A percentile compares a stretch with the other conserved stretches of the same genome.
Evolutionary conservation across 2,888 invertebrate species (phyloP).

Genomic region (Melitaea athalia): DNA sequence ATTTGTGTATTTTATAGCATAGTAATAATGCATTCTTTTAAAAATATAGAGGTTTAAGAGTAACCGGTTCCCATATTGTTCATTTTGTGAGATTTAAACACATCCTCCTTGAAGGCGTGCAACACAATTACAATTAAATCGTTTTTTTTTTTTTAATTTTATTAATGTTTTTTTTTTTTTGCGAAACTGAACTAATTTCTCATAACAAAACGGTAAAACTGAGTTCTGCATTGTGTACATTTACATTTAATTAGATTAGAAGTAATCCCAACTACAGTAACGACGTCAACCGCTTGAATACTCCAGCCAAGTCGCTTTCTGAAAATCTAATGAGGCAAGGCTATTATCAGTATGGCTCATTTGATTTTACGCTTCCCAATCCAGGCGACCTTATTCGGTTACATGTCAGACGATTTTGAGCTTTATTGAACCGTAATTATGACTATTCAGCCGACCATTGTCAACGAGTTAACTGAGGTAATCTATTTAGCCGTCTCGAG

Average conservation of each 20-base stretch:
- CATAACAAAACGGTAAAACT: not conserved
- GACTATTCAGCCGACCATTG: slow-evolving; percentile 53
- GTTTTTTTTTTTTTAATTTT: too few relatives aligned
- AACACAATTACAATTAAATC: too few relatives aligned
- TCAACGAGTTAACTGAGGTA: slow-evolving; percentile 55
- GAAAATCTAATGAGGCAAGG: slow-evolving; percentile 61
- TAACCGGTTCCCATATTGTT: too few relatives aligned
- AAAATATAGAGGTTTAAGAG: too few relatives aligned
- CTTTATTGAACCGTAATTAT: slow-evolving; percentile 62
- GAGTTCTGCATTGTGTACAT: not conserved
- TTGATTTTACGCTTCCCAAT: slow-evolving; percentile 66
- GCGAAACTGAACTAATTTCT: not conserved
- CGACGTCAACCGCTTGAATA: slow-evolving; percentile 34
- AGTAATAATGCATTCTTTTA: too few relatives aligned
- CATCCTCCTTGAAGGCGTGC: too few relatives aligned
- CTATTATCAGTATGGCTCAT: slow-evolving; percentile 68
- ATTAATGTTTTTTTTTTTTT: not conserved
- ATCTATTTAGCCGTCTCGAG: slow-evolving; percentile 60
- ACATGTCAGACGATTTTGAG: slow-evolving; percentile 56
- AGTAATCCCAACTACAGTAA: slow-evolving; percentile 27
- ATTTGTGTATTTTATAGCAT: too few relatives aligned
- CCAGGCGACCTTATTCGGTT: slow-evolving; percentile 51
- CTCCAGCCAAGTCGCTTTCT: slow-evolving; percentile 44
- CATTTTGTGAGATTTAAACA: too few relatives aligned
- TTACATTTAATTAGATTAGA: slow-evolving; percentile 21